Evolutionary conservation across 1,140 invertebrate genomes (phyloP).

Genomic region (Himalopsyche phryganea): DNA sequence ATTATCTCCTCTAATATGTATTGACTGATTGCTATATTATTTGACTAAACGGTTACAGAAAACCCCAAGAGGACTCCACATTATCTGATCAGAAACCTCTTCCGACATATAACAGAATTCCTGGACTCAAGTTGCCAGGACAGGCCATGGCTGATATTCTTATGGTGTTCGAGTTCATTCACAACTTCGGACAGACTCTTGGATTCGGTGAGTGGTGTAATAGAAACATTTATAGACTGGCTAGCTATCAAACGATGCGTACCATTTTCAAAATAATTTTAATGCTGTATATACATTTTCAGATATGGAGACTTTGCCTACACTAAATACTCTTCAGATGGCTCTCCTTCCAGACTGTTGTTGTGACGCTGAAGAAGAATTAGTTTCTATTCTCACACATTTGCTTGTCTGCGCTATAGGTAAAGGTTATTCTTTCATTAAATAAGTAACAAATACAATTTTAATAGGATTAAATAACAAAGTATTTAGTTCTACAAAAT

Average conservation of each 20-base stretch:
- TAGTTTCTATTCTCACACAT: slow-evolving; percentile 85
- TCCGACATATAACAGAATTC: slow-evolving; percentile 74
- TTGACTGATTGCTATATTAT: too few relatives aligned
- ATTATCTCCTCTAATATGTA: too few relatives aligned
- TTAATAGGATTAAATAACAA: too few relatives aligned
- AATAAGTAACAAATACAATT: too few relatives aligned
- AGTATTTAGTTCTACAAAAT: too few relatives aligned
- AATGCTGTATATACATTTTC: too few relatives aligned
- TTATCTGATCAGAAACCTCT: slow-evolving; percentile 69
- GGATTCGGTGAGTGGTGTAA: slow-evolving; percentile 71
- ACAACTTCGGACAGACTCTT: slow-evolving; percentile 91
- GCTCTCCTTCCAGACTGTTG: slow-evolving; percentile 76
- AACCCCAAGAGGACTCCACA: slow-evolving; percentile 84
- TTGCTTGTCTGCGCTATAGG: slow-evolving; percentile 85
- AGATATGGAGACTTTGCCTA: slow-evolving; percentile 86
- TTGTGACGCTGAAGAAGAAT: slow-evolving; percentile 77
- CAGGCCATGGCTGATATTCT: slow-evolving; percentile 87
- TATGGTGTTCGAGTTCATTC: slow-evolving; percentile 93
- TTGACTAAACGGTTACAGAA: slow-evolving; percentile 55
- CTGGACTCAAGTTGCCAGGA: slow-evolving; percentile 76
- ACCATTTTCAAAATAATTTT: too few relatives aligned
- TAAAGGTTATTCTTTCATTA: slow-evolving; percentile 30
- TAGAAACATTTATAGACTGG: neutral
- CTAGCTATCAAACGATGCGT: too few relatives aligned
- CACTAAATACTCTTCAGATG: slow-evolving; percentile 79